These are phyloP conservation scores for Drosophila truncata DNA, from an alignment of 1,140 invertebrate species.

Conservation along the genomic window DNA sequence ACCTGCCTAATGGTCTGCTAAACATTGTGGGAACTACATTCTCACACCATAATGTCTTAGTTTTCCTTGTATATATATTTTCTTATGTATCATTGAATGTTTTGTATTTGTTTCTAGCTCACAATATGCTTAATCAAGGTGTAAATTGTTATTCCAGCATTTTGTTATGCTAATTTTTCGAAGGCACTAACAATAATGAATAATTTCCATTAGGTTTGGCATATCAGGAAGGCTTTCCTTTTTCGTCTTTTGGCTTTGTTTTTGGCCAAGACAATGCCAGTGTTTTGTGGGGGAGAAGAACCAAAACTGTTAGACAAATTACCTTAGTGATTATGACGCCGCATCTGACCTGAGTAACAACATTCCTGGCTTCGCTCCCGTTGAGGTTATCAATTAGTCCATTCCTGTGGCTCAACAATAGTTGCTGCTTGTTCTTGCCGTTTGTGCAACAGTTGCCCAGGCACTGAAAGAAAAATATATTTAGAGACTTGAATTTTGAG, in stretches of 20 bases:
- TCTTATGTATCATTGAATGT: background rate
- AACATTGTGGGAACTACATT: background rate
- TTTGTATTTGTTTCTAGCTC: background rate
- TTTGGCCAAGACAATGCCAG: slow-evolving; percentile 18
- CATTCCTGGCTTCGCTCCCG: slow-evolving; percentile 25
- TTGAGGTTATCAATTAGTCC: slow-evolving; percentile 43
- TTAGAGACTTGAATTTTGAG: background rate
- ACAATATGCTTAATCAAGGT: slow-evolving; percentile 6
- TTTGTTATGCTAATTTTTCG: background rate
- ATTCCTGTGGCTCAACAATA: slow-evolving; percentile 19
- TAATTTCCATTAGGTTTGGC: slow-evolving; percentile 11
- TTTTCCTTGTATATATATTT: background rate
- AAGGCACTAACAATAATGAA: slow-evolving; percentile 8
- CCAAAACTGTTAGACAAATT: slow-evolving; percentile 30
- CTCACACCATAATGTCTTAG: background rate
- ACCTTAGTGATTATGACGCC: slow-evolving; percentile 23
- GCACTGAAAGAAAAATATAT: slow-evolving; percentile 3
- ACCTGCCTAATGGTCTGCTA: background rate
- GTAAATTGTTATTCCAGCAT: slow-evolving; percentile 1
- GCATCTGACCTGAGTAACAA: slow-evolving; percentile 10
- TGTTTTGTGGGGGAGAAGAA: background rate
- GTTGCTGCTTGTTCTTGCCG: slow-evolving; percentile 3
- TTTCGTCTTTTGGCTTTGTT: background rate
- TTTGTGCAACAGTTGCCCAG: slow-evolving; percentile 46
- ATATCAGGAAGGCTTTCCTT: background rate